phyloP scores from a whole-genome alignment of 2,888 invertebrate genomes.

The Nysson spinosus region DNA sequence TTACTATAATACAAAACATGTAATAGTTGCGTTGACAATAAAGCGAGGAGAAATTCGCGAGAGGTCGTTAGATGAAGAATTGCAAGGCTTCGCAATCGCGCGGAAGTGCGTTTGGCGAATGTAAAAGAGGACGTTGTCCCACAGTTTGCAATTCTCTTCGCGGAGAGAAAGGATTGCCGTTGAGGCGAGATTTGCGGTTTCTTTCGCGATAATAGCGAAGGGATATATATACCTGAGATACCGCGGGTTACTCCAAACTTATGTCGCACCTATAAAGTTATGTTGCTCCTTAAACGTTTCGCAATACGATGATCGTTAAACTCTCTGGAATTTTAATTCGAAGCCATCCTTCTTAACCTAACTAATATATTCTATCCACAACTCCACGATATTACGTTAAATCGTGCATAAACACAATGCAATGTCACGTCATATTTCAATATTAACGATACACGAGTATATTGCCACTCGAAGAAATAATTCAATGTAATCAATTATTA shows the following conservation, averaged over 20 bases:
- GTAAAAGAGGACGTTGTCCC: constrained; percentile 41
- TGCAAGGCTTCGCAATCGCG: constrained; percentile 21
- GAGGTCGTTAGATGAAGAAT: constrained; percentile 23
- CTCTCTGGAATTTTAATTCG: constrained; percentile 52
- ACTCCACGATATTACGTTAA: background rate
- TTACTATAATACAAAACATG: too few relatives aligned
- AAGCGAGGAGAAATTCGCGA: too few relatives aligned
- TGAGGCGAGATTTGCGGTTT: constrained; percentile 61
- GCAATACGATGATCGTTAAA: constrained; percentile 45
- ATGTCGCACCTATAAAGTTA: constrained; percentile 47
- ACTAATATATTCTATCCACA: constrained; percentile 18
- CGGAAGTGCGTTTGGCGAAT: constrained; percentile 27
- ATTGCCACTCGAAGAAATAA: too few relatives aligned
- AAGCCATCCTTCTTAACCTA: constrained; percentile 28
- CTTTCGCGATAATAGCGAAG: constrained; percentile 57
- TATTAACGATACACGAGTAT: too few relatives aligned
- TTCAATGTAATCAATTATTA: too few relatives aligned
- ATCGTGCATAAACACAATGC: background rate
- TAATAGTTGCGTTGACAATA: too few relatives aligned
- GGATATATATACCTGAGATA: constrained; percentile 44
- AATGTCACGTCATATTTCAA: too few relatives aligned
- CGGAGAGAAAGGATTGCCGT: constrained; percentile 54
- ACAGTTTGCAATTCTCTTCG: constrained; percentile 53
- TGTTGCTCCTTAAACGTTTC: constrained; percentile 42
- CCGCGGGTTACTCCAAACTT: constrained; percentile 40